phyloP scores from a whole-genome alignment of 2,888 invertebrate genomes.

The Morpho achilles region DNA sequence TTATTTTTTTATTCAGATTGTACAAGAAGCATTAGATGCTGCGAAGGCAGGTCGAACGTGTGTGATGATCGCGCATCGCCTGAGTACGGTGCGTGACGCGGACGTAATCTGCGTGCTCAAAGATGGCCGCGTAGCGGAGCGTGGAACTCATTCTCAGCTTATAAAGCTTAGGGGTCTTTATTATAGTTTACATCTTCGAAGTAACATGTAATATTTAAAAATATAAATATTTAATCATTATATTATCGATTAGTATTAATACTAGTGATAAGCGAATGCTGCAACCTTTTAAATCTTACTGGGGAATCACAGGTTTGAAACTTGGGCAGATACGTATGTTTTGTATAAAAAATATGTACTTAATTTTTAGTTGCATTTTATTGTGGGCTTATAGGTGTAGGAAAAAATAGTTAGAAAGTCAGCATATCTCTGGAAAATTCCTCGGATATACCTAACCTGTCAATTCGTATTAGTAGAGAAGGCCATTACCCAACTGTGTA shows the following conservation, averaged over 20 bases:
- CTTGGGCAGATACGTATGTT: no score
- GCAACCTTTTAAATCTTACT: no score
- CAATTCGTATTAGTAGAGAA: no score
- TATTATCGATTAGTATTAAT: neutral
- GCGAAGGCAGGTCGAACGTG: constrained; percentile 91
- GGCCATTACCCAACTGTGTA: no score
- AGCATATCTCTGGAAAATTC: no score
- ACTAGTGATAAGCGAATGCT: no score
- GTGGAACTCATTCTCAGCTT: constrained; percentile 84
- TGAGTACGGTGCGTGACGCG: constrained; percentile 90
- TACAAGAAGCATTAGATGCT: constrained; percentile 91
- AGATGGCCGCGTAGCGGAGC: constrained; percentile 83
- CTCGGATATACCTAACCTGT: no score
- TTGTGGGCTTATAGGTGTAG: no score
- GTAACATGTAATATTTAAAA: neutral
- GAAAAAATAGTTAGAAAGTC: no score
- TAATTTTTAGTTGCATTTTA: no score
- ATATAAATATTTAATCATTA: neutral
- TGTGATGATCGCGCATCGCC: constrained; percentile 91
- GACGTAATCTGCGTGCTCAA: constrained; percentile 87
- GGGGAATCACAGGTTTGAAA: no score
- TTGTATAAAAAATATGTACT: no score
- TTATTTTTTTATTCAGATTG: constrained; percentile 74
- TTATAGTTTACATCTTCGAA: constrained; percentile 50
- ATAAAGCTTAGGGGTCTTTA: constrained; percentile 82